phyloP scores from a whole-genome alignment of 2,797 vertebrate genomes.

The Hyperoplus lanceolatus region DNA sequence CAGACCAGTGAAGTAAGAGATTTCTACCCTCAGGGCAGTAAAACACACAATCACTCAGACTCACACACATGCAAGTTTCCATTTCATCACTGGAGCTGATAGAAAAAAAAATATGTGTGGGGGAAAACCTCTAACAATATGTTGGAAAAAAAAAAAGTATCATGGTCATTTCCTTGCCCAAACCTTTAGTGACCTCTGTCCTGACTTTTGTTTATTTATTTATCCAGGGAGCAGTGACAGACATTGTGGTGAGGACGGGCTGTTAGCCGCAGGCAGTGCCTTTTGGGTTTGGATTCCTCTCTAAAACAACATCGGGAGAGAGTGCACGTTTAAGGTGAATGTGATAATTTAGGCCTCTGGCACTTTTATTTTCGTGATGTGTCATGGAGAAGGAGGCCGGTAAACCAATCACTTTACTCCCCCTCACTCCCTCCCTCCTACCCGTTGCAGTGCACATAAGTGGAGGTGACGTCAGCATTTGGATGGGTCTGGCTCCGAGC shows the following conservation, averaged over 20 bases:
- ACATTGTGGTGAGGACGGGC: constrained; percentile 79
- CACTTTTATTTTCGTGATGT: constrained; percentile 88
- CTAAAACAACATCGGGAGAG: constrained; percentile 84
- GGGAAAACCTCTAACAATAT: constrained; percentile 60
- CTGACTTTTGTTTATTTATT: constrained; percentile 85
- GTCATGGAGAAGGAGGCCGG: constrained; percentile 83
- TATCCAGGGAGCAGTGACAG: constrained; percentile 82
- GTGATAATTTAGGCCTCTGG: constrained; percentile 85
- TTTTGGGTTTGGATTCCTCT: constrained; percentile 81
- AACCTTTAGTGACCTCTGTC: constrained; percentile 84
- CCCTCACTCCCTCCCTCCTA: constrained; percentile 44
- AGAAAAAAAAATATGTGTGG: constrained; percentile 52
- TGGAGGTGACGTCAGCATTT: constrained; percentile 86
- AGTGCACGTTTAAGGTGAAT: constrained; percentile 86
- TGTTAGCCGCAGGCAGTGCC: constrained; percentile 79
- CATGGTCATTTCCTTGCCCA: constrained; percentile 69
- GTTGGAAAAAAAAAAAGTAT: constrained; percentile 52
- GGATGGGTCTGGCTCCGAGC: constrained; percentile 82
- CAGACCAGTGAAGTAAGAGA: constrained; percentile 12
- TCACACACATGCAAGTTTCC: constrained; percentile 59
- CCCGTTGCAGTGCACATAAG: constrained; percentile 77
- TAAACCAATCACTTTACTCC: constrained; percentile 86
- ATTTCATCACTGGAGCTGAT: constrained; percentile 64
- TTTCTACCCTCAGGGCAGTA: constrained; percentile 33
- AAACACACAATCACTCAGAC: constrained; percentile 43